A percentile compares a stretch with the other conserved stretches of the same genome.
phyloP scores from a whole-genome alignment of 2,113 vertebrate species.

The Nerophis lumbriciformis region DNA sequence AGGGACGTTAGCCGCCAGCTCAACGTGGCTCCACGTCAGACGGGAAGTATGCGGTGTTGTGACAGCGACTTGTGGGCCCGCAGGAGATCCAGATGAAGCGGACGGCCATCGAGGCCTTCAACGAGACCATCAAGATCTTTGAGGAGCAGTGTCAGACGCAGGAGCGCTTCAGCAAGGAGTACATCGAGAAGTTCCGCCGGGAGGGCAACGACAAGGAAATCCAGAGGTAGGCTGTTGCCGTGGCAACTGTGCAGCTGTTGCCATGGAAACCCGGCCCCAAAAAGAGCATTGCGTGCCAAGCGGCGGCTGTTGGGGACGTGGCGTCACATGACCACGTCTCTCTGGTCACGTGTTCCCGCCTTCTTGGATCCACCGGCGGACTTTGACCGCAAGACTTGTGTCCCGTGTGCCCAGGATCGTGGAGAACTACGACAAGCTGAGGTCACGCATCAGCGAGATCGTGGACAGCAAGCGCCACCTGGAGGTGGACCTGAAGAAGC shows the following conservation, averaged over 20 bases:
- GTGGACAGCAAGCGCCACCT: slow-evolving; percentile 89
- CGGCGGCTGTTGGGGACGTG: too few relatives aligned
- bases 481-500: slow-evolving; percentile 95
- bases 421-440: slow-evolving; percentile 96
- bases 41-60: too few relatives aligned
- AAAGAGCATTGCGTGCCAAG: neutral
- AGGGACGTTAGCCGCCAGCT: too few relatives aligned
- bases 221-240: slow-evolving; percentile 78
- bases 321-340: too few relatives aligned
- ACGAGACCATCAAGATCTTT: slow-evolving; percentile 99
- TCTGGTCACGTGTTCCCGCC: too few relatives aligned
- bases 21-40: too few relatives aligned
- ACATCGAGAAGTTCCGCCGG: slow-evolving; percentile 94
- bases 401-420: slow-evolving; percentile 78
- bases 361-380: too few relatives aligned
- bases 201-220: slow-evolving; percentile 99
- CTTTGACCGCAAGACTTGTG: too few relatives aligned
- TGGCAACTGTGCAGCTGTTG: slow-evolving; percentile 20
- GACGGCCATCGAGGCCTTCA: slow-evolving; percentile 98
- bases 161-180: slow-evolving; percentile 97
- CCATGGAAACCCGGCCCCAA: slow-evolving; percentile 18
- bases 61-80: neutral
- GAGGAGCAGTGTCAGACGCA: slow-evolving; percentile 98
- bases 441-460: slow-evolving; percentile 96
- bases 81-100: slow-evolving; percentile 99